phyloP scores from a whole-genome alignment of 2,888 invertebrate genomes.

The Trisateles emortualis region DNA sequence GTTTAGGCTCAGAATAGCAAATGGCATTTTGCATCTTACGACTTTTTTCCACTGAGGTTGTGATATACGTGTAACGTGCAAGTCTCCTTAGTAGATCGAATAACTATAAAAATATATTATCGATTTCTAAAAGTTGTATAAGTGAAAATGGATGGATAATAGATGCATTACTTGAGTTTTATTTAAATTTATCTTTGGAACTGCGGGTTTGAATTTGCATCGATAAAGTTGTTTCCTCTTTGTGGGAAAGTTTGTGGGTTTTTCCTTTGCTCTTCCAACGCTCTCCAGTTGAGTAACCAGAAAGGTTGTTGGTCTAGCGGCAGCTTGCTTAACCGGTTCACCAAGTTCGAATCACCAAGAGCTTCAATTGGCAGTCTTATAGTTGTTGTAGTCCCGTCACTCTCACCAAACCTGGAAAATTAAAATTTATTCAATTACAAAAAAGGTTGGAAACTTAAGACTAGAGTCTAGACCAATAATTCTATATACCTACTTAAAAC shows the following conservation, averaged over 20 bases:
- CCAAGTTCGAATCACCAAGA: conserved; percentile 86
- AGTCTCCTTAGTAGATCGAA: too few relatives aligned
- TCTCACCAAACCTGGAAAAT: conserved; percentile 61
- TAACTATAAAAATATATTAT: too few relatives aligned
- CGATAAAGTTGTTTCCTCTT: conserved; percentile 58
- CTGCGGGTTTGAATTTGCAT: conserved; percentile 12
- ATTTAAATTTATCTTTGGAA: neutral
- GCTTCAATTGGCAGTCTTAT: conserved; percentile 88
- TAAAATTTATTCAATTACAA: neutral
- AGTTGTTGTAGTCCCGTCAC: conserved; percentile 56
- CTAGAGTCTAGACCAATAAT: too few relatives aligned
- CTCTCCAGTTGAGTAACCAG: conserved; percentile 89
- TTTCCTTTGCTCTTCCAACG: conserved; percentile 85
- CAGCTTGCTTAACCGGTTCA: conserved; percentile 86
- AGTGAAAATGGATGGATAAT: too few relatives aligned
- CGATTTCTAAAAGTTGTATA: too few relatives aligned
- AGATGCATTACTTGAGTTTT: neutral
- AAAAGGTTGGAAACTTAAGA: too few relatives aligned
- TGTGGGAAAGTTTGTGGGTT: conserved; percentile 59
- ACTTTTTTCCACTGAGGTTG: too few relatives aligned
- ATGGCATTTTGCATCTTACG: too few relatives aligned
- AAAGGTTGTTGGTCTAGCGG: conserved; percentile 86
- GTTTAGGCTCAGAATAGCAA: too few relatives aligned
- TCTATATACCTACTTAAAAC: too few relatives aligned
- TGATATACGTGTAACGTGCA: too few relatives aligned